These are phyloP conservation scores for Drosophila helvetica DNA, from an alignment of 2,888 invertebrate species.

Conservation along the genomic window DNA sequence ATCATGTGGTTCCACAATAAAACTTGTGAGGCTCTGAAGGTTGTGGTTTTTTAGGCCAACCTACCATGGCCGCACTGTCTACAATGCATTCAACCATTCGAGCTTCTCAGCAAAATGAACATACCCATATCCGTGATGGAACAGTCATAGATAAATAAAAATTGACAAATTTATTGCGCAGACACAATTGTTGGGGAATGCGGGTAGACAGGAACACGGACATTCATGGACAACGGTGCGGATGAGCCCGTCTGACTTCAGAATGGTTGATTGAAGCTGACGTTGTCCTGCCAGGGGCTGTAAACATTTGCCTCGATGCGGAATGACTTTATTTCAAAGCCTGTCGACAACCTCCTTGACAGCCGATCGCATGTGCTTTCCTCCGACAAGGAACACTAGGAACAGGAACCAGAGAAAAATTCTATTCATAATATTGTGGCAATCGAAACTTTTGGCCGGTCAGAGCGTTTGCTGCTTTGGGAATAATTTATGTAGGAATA, in stretches of 20 bases:
- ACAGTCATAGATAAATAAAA: conserved; percentile 56
- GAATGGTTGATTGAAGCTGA: conserved; percentile 68
- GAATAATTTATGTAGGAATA: conserved; percentile 48
- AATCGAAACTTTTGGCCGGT: conserved; percentile 16
- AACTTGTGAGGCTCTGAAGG: not conserved
- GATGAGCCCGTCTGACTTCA: conserved; percentile 56
- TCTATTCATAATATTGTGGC: conserved; percentile 59
- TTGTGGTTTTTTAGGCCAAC: too few species aligned
- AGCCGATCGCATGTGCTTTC: conserved; percentile 21
- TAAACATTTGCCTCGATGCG: conserved; percentile 29
- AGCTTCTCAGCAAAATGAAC: not conserved
- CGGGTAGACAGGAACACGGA: conserved; percentile 17
- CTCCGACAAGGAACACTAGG: not conserved
- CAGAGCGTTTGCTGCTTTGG: conserved; percentile 39
- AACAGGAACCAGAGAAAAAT: conserved; percentile 12
- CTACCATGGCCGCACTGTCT: too few species aligned
- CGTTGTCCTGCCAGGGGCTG: conserved; percentile 42
- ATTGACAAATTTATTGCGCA: conserved; percentile 70
- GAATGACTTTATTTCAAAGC: conserved; percentile 44
- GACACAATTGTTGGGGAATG: conserved; percentile 50
- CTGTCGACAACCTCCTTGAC: conserved; percentile 34
- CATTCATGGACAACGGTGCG: conserved; percentile 47
- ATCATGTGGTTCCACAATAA: not conserved
- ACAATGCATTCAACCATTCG: too few species aligned
- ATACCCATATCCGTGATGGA: conserved; percentile 12